These are phyloP conservation scores for Petroica traversi DNA, from an alignment of 2,113 vertebrate genomes.

Conservation along the genomic window DNA sequence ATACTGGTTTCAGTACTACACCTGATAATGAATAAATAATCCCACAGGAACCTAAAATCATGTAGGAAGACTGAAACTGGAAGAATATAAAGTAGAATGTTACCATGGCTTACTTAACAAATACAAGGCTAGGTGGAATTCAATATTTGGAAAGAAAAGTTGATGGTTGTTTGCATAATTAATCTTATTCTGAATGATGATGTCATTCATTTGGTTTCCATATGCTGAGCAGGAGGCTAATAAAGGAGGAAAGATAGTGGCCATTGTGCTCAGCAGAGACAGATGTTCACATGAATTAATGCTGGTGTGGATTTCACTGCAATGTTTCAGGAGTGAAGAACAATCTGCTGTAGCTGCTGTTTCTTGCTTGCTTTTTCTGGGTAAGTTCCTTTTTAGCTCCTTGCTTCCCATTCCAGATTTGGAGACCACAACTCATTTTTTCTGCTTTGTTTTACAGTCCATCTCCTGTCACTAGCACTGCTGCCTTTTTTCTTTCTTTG, in stretches of 20 bases:
- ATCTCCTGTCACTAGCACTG: background rate
- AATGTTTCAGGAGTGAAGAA: background rate
- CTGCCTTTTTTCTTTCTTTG: background rate
- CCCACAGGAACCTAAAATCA: background rate
- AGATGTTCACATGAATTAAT: background rate
- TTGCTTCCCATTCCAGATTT: background rate
- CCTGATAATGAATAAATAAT: background rate
- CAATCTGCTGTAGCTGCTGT: background rate
- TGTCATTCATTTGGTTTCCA: background rate
- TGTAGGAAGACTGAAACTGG: background rate
- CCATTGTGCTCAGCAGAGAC: background rate
- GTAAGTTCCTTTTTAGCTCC: background rate
- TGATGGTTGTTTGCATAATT: background rate
- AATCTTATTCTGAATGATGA: background rate
- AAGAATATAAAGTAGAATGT: background rate
- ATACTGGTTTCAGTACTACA: background rate
- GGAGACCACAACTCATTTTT: background rate
- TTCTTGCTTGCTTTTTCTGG: background rate
- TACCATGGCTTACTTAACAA: background rate
- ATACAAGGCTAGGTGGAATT: background rate
- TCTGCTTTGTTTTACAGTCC: background rate
- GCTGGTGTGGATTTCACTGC: background rate
- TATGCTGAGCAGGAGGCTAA: background rate
- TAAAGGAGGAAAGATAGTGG: background rate
- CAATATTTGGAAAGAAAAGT: background rate